Evolutionary conservation across 2,888 invertebrate species (phyloP), one percentile per base, ranked within the genome.

Genomic region (Papilio protenor): DNA sequence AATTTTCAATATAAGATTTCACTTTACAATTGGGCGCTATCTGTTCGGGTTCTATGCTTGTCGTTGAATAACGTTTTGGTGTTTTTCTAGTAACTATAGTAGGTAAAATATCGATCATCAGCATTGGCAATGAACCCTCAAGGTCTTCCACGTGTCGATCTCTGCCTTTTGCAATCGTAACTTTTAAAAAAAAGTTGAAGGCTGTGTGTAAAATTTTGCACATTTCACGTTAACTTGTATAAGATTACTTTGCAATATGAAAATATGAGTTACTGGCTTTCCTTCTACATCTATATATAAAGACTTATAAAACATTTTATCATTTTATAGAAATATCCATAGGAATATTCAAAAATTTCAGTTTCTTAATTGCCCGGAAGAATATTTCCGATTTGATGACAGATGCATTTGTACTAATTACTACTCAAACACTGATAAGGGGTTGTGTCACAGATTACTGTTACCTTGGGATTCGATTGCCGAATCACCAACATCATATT

Each of bases 71-170:
- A 75, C 52, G 52, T 61, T 75, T 64, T 61, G 27, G 73, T 78
- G 78, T 71, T 75, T 85, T 85, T 84, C 81, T 85, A 81, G 81
- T 76, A 66, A 70, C 59, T 87, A 59, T 59, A 82, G 86, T 90
- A 89, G 88, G 85, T 82, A 81, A 88, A 85, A 83, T 90, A 92
- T 92, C 91, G 92, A 92, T 92, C 85, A 85, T 84, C 80, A 81
- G 77, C 77, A 83, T 86, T 85, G 91, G 85, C 89, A 91, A 91
- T 91, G 91, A 91, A 89, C 90, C 83, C 80, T 90, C 91, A 91
- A 91, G 92, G 92, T 82, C 66, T 75, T 78, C 49, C 70, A 47
- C 75, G 40, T 77, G 70, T 70, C 72, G 73, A 79, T 64, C 78
- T 64, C 64, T 80, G 59, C 70, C 47, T 77, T 76, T 66, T 76